Evolutionary conservation across 2,113 vertebrate species (phyloP), one percentile per base, ranked within the genome.

Genomic region (Platichthys stellatus): DNA sequence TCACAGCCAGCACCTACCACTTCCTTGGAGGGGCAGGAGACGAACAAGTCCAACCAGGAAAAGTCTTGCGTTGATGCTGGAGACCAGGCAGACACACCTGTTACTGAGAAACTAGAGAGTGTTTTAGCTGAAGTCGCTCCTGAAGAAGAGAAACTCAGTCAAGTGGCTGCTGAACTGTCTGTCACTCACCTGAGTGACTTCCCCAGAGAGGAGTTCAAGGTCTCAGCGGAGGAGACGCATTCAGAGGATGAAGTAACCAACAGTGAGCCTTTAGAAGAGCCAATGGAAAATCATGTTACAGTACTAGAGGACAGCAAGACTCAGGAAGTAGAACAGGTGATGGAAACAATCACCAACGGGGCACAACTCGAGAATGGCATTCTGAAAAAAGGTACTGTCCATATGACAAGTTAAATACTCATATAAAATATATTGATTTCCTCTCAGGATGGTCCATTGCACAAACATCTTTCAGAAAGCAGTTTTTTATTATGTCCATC

Each of bases 171-270:
- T 14, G 86, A 83, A 28, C 64, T 14, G 51, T 56, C 63, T 0
- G 1, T 18, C 14, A 47, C 70, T 14, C 69, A 90, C 23, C 57
- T 92, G 5, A 80, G 38, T 59, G 72, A 89, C 21, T 90, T 91
- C 68, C 92, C 92, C 3, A 83, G 23, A 64, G 89, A 90, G 45
- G 94, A 94, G 64, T 87, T 94, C 47, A 93, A 93, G 61, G 74
- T 58, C 2, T 86, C 82, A 0, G 69, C 90, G 31, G 87, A 94
- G 64, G 91, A 93, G 63, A 78, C 82, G 0, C 83, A 82, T 77
- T 20, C 57, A 49, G 83, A 86, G 9, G 64, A 70, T 11, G 82
- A 84, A 59, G 49, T 21, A 12, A 24, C 68, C 0, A 12, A 67
- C 45, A 63, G 54, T 7, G 60, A 26, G 23, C 8, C 69, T 2